Base-by-base conservation (phyloP, 2,797 vertebrate species). In the Tadarida brasiliensis region DNA sequence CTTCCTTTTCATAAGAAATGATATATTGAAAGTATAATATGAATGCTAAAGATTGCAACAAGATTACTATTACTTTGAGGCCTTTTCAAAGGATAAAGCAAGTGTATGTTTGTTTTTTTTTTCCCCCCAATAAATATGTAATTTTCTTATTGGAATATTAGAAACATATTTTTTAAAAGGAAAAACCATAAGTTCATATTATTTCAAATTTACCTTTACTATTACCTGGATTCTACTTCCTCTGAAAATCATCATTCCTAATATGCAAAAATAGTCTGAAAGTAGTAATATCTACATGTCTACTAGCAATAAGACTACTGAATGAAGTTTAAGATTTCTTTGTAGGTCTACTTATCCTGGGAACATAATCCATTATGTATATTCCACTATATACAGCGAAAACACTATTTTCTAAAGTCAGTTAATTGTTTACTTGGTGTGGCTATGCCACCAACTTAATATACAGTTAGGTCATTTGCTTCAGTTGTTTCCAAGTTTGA, bases 401-500 rank as follows among this genome's bases (percentile, higher is more conserved):
- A 80, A 90, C 22, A 54, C 12, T 68, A 56, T 47, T 94, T 94
- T 88, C 39, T 77, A 86, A 93, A 73, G 54, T 84, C 39, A 81
- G 70, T 94, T 61, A 24, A 30, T 85, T 73, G 49, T 73, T 94
- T 84, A 67, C 28, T 94, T 91, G 74, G 49, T 85, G 30, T 82
- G 17, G 28, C 49, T 87, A 89, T 65, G 17, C n/a, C 17, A 94
- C 33, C 77, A 87, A 81, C 39, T 87, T 82, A 90, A 82, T 65
- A 90, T 83, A 68, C 3, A 63, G 47, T 78, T 93, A 87, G 7
- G 59, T 67, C 15, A 91, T 86, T 94, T 90, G 51, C 44, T 94
- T 96, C 8, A 12, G 20, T 76, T 89, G 61, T 80, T 94, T 94
- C 91, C 67, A 77, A 78, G 78, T 90, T 94, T 88, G 57, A 90